Conservation (phyloP, 2,113 vertebrate species). For the Pionites leucogaster region DNA sequence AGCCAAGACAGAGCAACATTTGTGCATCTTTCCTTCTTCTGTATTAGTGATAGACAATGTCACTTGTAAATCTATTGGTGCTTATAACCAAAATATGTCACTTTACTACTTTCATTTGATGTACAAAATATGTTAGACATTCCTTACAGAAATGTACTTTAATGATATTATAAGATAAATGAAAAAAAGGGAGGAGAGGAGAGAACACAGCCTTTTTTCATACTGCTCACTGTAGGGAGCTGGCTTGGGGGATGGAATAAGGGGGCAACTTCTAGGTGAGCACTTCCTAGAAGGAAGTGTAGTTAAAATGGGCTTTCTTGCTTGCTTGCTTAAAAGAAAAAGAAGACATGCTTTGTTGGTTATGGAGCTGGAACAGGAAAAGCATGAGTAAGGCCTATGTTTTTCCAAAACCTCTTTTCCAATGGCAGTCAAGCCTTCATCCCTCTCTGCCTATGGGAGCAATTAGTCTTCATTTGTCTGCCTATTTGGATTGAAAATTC, state of each 20-base stretch:
- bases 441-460: not conserved
- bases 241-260: not conserved
- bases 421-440: not conserved
- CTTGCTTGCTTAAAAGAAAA: not conserved
- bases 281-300: not conserved
- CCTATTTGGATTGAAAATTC: not conserved
- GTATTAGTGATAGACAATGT: not conserved
- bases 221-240: not conserved
- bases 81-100: not conserved
- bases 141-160: not conserved
- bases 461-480: not conserved
- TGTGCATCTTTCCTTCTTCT: not conserved
- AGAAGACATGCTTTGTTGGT: not conserved
- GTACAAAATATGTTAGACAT: not conserved
- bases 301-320: not conserved
- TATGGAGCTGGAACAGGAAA: not conserved
- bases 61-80: not conserved
- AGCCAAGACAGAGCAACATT: not conserved
- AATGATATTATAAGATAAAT: not conserved
- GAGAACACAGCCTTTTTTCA: fast-evolving
- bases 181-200: not conserved
- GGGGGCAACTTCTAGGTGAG: not conserved
- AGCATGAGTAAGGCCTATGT: not conserved
- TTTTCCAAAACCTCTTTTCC: not conserved
- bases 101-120: not conserved